phyloP scores from a whole-genome alignment of 2,888 invertebrate species.

The Nemotelus nigrinus region DNA sequence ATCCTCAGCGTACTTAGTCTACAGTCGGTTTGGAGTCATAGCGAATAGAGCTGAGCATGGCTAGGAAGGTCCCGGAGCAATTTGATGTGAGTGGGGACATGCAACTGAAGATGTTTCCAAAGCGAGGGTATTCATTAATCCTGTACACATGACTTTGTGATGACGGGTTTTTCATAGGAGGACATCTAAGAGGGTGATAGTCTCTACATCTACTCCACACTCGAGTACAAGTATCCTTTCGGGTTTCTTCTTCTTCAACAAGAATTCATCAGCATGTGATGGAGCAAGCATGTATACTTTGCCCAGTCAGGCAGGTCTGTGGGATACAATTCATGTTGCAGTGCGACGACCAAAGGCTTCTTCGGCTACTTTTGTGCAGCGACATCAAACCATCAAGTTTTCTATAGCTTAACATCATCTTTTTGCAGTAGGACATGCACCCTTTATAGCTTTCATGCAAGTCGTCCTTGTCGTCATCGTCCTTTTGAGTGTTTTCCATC shows the following conservation, averaged over 20 bases:
- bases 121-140: conserved; percentile 54
- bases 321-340: conserved; percentile 31
- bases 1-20: not conserved
- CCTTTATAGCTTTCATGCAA: conserved; percentile 31
- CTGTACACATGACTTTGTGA: conserved; percentile 55
- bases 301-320: not conserved
- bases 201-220: conserved; percentile 25
- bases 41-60: too few relatives aligned
- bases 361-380: conserved; percentile 44
- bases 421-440: conserved; percentile 39
- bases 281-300: conserved; percentile 16
- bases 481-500: conserved; percentile 48
- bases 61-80: too few relatives aligned
- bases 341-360: conserved; percentile 39
- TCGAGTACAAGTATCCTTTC: conserved; percentile 38
- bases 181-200: conserved; percentile 38
- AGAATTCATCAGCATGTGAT: conserved; percentile 22
- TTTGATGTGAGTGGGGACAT: too few relatives aligned
- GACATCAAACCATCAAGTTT: conserved; percentile 41
- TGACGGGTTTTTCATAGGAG: conserved; percentile 47
- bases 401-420: conserved; percentile 35
- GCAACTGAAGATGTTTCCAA: conserved; percentile 18
- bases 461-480: conserved; percentile 50
- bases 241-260: conserved; percentile 28
- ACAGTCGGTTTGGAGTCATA: too few relatives aligned